A percentile compares a stretch with the other conserved stretches of the same genome.
phyloP scores from a whole-genome alignment of 2,888 invertebrate species.

The Perdita meconis region DNA sequence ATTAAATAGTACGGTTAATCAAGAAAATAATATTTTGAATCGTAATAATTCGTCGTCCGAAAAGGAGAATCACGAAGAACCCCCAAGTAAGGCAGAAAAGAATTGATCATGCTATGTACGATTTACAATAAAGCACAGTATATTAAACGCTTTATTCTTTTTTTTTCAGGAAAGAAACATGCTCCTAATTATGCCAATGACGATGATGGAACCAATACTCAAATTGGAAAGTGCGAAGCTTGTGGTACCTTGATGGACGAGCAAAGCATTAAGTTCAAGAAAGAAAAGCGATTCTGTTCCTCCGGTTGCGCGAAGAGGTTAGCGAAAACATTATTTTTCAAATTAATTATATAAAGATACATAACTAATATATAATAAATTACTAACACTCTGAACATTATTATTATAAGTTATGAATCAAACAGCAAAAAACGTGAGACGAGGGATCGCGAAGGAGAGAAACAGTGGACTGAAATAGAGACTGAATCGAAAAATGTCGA shows the following conservation, averaged over 20 bases:
- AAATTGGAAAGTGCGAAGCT: constrained; percentile 89
- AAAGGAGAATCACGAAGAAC: constrained; percentile 88
- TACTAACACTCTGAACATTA: background rate
- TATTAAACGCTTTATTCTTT: too few species aligned
- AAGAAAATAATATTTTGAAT: constrained; percentile 76
- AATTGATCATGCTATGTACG: background rate
- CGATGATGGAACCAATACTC: constrained; percentile 80
- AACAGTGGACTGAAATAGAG: constrained; percentile 82
- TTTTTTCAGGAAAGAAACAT: constrained; percentile 84
- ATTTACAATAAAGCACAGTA: background rate
- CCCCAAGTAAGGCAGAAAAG: constrained; percentile 88
- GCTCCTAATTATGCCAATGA: constrained; percentile 79
- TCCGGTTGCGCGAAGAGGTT: constrained; percentile 89
- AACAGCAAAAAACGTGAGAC: constrained; percentile 80
- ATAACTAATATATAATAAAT: background rate
- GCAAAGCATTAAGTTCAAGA: constrained; percentile 87
- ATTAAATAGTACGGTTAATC: constrained; percentile 83
- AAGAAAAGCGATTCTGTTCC: constrained; percentile 91
- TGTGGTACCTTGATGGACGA: constrained; percentile 88
- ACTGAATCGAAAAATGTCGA: constrained; percentile 77
- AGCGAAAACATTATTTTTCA: constrained; percentile 51
- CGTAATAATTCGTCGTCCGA: constrained; percentile 75
- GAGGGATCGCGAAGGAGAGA: constrained; percentile 78
- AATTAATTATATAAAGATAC: background rate
- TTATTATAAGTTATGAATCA: constrained; percentile 34